Evolutionary conservation across 2,113 vertebrate species (phyloP).

Genomic region (Mystacornis crossleyi): DNA sequence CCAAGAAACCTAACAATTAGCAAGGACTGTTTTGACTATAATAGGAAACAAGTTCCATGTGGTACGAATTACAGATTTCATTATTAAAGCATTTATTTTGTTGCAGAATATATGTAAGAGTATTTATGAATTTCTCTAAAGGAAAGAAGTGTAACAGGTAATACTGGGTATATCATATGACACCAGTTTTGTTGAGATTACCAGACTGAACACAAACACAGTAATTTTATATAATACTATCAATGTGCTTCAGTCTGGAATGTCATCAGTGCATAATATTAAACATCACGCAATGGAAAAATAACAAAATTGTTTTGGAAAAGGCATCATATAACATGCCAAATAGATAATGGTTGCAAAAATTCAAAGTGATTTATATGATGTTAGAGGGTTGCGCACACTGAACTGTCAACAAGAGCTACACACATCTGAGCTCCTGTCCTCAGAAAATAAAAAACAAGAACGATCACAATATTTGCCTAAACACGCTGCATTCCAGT

Average conservation of each 20-base stretch:
- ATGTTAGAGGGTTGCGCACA: neutral
- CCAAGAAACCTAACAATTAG: neutral
- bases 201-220: neutral
- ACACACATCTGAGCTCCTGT: neutral
- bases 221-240: neutral
- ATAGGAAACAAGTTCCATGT: constrained; percentile 25
- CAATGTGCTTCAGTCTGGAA: neutral
- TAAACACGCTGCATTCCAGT: constrained; percentile 22
- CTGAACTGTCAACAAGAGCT: neutral
- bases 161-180: neutral
- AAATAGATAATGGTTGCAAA: neutral
- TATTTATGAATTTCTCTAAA: neutral
- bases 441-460: neutral
- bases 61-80: neutral
- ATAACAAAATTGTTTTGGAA: constrained; percentile 13
- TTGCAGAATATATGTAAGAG: neutral
- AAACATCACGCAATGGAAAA: neutral
- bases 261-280: neutral
- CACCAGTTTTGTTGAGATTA: neutral
- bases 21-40: neutral
- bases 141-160: neutral
- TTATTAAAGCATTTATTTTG: neutral
- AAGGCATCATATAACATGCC: neutral
- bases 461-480: neutral
- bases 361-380: neutral